Conservation (phyloP, 1,140 invertebrate species). For the Danaus melanippus region DNA sequence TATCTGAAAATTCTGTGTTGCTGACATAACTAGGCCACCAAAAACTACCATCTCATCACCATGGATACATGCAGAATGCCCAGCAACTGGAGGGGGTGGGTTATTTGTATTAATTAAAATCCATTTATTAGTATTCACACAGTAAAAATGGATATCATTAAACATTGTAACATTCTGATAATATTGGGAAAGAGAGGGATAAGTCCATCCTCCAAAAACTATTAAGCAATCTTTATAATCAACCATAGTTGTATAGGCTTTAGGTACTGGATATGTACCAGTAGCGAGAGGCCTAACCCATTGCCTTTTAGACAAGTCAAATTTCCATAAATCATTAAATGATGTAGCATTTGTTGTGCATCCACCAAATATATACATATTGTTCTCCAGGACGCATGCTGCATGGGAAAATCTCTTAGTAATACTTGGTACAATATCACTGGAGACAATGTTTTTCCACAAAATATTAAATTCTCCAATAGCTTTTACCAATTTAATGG, state of each 20-base stretch:
- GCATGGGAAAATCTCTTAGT: constrained; percentile 94
- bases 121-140: constrained; percentile 89
- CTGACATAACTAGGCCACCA: constrained; percentile 78
- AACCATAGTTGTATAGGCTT: constrained; percentile 94
- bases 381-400: constrained; percentile 86
- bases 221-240: constrained; percentile 88
- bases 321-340: constrained; percentile 97
- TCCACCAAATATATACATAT: constrained; percentile 96
- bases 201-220: constrained; percentile 96
- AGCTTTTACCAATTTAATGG: constrained; percentile 78
- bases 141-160: constrained; percentile 94
- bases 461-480: constrained; percentile 78
- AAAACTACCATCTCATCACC: constrained; percentile 92
- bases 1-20: constrained; percentile 68
- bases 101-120: constrained; percentile 77
- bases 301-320: constrained; percentile 87
- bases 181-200: constrained; percentile 91
- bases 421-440: constrained; percentile 78
- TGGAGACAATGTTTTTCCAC: constrained; percentile 76
- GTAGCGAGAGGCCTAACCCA: constrained; percentile 87
- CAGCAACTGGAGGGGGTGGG: constrained; percentile 85
- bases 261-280: constrained; percentile 95
- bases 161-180: constrained; percentile 92
- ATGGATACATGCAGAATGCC: constrained; percentile 94
- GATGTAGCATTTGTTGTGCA: constrained; percentile 95